Evolutionary conservation across 2,888 invertebrate genomes (phyloP), one percentile per base, ranked within the genome.

Genomic region (Leucoma salicis): DNA sequence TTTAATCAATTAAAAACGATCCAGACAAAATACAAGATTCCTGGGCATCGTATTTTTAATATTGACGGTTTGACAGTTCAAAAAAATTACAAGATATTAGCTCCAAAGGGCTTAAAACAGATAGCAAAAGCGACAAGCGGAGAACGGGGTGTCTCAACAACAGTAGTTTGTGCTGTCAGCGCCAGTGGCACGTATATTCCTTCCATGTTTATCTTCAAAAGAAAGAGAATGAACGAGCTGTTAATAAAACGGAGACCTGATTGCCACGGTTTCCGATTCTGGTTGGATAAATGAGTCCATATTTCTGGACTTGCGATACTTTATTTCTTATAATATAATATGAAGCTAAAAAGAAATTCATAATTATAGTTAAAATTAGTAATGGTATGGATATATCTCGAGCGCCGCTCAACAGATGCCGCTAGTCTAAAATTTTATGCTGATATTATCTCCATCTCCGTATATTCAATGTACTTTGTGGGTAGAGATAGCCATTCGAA

Each of bases 61-160:
- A 28, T 35, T 14, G 35, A 35, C 13, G 35, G 27, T n/a, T 27
- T 28, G 2, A 35, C 35, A 2, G 35, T 35, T 27, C 35, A 35
- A 14, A 27, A 27, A 14, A 27, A 27, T 35, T 35, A 14, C 15
- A 35, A 15, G 25, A 15, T 27, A 27, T 2, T 35, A 10, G 35
- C 35, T 27, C 35, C 27, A 35, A 35, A 35, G 11, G 15, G 35
- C 7, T 3, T 14, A 25, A 27, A 35, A 14, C 35, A 27, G 14
- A n/a, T 35, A 10, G 35, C 10, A 25, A 15, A 14, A 27, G 14
- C 5, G 1, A 27, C 27, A 10, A 35, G 32, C 8, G 16, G 11
- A 10, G 32, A 32, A 11, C 7, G 16, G 1, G 32, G 32, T 32
- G 10, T 16, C 1, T 5, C 11, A 3, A 32, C 32, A 11, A 32